Conservation (phyloP, 2,113 vertebrate species). For the Butorides virescens region DNA sequence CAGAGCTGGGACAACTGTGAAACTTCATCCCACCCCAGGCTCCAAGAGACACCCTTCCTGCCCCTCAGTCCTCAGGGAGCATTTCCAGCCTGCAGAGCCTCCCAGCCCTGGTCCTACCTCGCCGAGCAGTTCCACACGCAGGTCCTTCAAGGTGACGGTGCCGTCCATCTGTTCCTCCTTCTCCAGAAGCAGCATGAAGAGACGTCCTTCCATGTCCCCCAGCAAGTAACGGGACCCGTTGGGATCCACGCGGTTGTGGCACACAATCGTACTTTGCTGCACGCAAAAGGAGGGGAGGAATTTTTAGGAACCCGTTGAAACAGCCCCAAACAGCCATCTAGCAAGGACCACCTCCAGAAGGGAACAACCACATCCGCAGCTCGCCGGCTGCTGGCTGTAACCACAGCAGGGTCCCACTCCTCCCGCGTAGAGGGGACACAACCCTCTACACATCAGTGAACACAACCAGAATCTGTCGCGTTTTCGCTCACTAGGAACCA, state of each 20-base stretch:
- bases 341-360: background rate
- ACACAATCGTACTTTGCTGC: conserved; percentile 98
- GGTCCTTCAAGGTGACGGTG: conserved; percentile 90
- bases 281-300: background rate
- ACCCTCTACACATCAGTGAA: fast-evolving
- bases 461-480: background rate
- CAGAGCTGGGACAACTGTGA: background rate
- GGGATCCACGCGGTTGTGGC: conserved; percentile 96
- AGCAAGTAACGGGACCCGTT: conserved; percentile 95
- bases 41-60: background rate
- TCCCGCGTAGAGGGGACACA: fast-evolving
- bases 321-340: background rate
- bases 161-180: conserved; percentile 98
- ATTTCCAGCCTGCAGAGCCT: background rate
- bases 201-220: conserved; percentile 96
- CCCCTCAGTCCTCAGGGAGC: background rate
- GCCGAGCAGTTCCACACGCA: conserved; percentile 93
- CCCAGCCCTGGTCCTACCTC: conserved; percentile 76
- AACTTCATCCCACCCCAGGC: fast-evolving
- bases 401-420: too few species aligned
- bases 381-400: background rate
- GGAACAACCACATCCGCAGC: background rate
- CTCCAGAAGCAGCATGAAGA: conserved; percentile 98
- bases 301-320: background rate
- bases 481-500: background rate